A percentile compares a stretch with the other conserved stretches of the same genome.
Conservation (phyloP, 2,888 invertebrate genomes). For the Sminthurides aquaticus region DNA sequence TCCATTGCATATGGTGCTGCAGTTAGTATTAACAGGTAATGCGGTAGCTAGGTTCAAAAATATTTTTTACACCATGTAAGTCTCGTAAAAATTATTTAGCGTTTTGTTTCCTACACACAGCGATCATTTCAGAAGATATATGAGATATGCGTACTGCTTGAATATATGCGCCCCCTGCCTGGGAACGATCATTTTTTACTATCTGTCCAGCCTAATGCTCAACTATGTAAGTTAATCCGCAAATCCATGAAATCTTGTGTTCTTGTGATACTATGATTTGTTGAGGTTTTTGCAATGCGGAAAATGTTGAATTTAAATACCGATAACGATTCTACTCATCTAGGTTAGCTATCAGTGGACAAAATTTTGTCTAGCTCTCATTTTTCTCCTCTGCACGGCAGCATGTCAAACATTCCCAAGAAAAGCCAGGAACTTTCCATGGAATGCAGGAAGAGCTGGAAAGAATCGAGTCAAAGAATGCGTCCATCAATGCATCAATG, state of each 20-base stretch:
- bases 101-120: too few species aligned
- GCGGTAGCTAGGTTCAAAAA: too few species aligned
- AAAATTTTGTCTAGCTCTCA: constrained; percentile 12
- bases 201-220: constrained; percentile 11
- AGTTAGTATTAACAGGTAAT: too few species aligned
- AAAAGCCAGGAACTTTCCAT: not conserved
- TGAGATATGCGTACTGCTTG: constrained; percentile 17
- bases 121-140: constrained; percentile 26
- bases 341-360: constrained; percentile 23
- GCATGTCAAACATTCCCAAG: constrained; percentile 13
- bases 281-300: too few species aligned
- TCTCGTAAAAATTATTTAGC: too few species aligned
- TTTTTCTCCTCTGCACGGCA: constrained; percentile 15
- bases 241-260: too few species aligned
- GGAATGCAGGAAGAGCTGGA: not conserved
- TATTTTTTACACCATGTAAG: too few species aligned
- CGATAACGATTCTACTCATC: too few species aligned
- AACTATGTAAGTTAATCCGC: constrained; percentile 17
- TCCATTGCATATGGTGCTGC: constrained; percentile 30
- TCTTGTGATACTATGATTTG: too few species aligned
- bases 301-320: too few species aligned
- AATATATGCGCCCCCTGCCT: constrained; percentile 7
- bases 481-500: constrained; percentile 3
- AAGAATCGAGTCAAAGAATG: constrained; percentile 7
- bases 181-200: constrained; percentile 22